Base-by-base conservation (phyloP, 2,888 invertebrate species). In the Monopis laevigella region DNA sequence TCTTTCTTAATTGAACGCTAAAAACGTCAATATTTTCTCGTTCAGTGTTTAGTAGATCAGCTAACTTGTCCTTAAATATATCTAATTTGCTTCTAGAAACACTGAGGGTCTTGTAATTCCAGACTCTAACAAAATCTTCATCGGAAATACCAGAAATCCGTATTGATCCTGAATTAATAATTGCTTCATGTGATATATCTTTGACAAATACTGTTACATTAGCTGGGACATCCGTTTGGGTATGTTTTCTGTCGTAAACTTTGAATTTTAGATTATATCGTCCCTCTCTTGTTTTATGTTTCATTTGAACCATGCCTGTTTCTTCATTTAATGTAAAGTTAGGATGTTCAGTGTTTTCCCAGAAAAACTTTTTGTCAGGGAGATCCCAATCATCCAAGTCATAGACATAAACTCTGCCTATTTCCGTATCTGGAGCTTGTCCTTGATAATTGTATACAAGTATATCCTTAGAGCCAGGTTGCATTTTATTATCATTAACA, bases 371-470 rank as follows among this genome's bases (percentile, higher is more conserved):
- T 71, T 99, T 99, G 66, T 98, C 98, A 0, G 93, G 93, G 48
- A 97, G 78, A 77, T 99, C 99, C 98, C 98, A 99, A 66, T 99
- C 99, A 68, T 99, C 99, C 48, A 93, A 81, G 74, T 99, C 99
- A 61, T 95, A 94, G 1, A 98, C 98, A 68, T 97, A 98, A 5
- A 98, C 98, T 46, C 94, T 84, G 24, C 98, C 98, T 48, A 98
- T 92, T 66, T 91, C 92, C 0, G 95, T 93, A 53, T 92, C 93
- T 17, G 91, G 93, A 42, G 93, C 89, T 69, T 92, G 90, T 10
- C 93, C 92, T 85, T 93, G 86, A 55, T 98, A 99, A 72, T 96
- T 98, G 73, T 98, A 98, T 2, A 98, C 96, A 62, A 96, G 92
- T 57, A 99, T 96, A 50, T 96, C 92, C 82, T 98, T 98, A 3